phyloP scores from a whole-genome alignment of 2,113 vertebrate genomes.

The Microtus pennsylvanicus region DNA sequence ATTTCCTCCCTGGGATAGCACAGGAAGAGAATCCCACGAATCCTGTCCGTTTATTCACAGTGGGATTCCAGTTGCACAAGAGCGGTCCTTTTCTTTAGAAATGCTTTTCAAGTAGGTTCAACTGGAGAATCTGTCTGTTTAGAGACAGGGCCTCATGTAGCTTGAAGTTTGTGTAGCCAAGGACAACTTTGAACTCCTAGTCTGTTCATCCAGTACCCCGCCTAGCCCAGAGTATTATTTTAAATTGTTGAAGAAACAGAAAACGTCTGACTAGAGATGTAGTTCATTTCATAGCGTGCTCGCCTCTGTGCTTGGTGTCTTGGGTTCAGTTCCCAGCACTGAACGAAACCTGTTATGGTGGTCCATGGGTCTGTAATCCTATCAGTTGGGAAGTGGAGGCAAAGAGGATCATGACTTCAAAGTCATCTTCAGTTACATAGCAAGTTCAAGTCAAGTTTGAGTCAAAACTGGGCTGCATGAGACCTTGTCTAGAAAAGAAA shows the following conservation, averaged over 20 bases:
- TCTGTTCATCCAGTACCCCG: no score
- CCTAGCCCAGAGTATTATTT: not conserved
- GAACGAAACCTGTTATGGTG: not conserved
- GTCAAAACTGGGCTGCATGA: not conserved
- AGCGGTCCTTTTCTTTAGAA: not conserved
- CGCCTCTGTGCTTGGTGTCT: no score
- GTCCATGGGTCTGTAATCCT: not conserved
- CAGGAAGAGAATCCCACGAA: not conserved
- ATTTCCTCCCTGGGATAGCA: conserved; percentile 13
- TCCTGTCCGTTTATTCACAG: conserved; percentile 13
- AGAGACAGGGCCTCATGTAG: not conserved
- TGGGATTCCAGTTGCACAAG: conserved; percentile 10
- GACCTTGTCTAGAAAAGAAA: conserved; percentile 15
- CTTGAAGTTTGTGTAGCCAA: not conserved
- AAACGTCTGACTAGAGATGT: not conserved
- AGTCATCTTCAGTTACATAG: not conserved
- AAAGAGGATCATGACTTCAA: not conserved
- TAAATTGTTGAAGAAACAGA: not conserved
- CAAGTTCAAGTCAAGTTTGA: not conserved
- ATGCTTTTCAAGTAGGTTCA: not conserved
- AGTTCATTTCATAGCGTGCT: not conserved
- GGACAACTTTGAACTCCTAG: not conserved
- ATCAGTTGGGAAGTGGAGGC: no score
- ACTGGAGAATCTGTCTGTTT: not conserved
- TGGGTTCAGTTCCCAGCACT: not conserved